Base-by-base conservation (phyloP, 2,113 vertebrate species). In the Himantopus leucocephalus region DNA sequence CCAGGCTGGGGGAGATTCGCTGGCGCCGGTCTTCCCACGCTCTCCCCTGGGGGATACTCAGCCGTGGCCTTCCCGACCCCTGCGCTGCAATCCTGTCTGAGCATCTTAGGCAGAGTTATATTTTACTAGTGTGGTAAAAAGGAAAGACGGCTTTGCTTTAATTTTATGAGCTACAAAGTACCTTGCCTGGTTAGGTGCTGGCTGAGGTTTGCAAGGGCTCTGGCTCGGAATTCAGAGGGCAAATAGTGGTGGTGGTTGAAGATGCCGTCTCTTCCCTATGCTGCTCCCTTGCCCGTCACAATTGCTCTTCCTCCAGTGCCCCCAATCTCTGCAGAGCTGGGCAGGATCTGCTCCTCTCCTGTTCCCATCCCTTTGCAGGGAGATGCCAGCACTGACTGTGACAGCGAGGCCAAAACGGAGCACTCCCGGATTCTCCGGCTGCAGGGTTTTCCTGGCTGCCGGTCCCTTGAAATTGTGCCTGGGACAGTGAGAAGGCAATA, bases 371-470 rank as follows among this genome's bases (percentile, higher is more conserved):
- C 23, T 87, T 62, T 71, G 50, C 3, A 1, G 45, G 47, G 43
- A 60, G 35, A 76, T 0, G 1, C 55, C 35, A 81, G 47, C 58
- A 52, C 45, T 66, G 85, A 37, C 70, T 1, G 4, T 22, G 41
- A 56, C 4, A 58, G 50, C 0, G 1, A 77, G 24, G 64, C 53
- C 21, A 58, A 78, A 87, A 27, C 1, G 3, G 34, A 43, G 16
- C 0, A 3, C 62, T 82, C 15, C 41, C 3, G 0, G 37, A 34
- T 50, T 85, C 30, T 72, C 26, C 1, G 1, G n/a, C 52, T 0
- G 0, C 2, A 4, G 35, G 35, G 32, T 58, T 85, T 74, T 92
- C 21, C 70, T 20, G 41, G n/a, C 74, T 62, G 56, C 30, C 2
- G 1, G 56, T 78, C 15, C 32, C 17, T n/a, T 3, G 1, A 18